Evolutionary conservation across 2,113 vertebrate genomes (phyloP).

Genomic region (Grallaria varia): DNA sequence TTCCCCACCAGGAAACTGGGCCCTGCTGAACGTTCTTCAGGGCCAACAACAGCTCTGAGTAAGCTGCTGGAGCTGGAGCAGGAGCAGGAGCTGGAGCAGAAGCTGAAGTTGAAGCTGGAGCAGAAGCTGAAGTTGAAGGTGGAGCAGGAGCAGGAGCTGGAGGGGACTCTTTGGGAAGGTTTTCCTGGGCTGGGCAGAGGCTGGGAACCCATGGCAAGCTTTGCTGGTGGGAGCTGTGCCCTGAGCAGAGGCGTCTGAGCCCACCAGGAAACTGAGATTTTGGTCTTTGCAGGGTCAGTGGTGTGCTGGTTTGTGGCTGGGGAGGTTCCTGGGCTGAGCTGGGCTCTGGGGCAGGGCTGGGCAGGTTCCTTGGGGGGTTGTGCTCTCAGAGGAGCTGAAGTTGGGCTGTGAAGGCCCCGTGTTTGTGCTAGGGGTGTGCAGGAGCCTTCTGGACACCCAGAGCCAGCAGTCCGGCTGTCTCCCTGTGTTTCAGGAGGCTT

Average conservation of each 20-base stretch:
- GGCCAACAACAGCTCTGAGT: neutral
- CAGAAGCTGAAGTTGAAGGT: neutral
- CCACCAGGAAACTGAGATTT: neutral
- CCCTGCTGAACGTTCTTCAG: neutral
- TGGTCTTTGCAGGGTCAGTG: neutral
- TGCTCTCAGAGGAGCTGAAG: neutral
- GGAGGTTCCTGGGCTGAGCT: neutral
- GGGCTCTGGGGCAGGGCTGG: neutral
- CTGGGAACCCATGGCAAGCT: neutral
- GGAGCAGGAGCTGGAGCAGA: neutral
- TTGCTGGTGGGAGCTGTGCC: neutral
- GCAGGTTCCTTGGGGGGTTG: fast-evolving
- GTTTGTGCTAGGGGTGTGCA: neutral
- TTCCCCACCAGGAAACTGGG: neutral
- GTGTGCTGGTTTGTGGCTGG: neutral
- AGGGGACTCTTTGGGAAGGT: neutral
- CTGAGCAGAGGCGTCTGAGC: neutral
- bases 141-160: neutral
- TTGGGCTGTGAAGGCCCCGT: neutral
- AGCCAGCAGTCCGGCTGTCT: neutral
- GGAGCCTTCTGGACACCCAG: neutral
- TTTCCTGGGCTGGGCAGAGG: neutral
- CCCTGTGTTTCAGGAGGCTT: fast-evolving
- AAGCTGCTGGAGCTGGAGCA: neutral
- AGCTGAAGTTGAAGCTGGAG: neutral